phyloP scores from a whole-genome alignment of 2,797 vertebrate species.

The Hoplostethus mediterraneus region DNA sequence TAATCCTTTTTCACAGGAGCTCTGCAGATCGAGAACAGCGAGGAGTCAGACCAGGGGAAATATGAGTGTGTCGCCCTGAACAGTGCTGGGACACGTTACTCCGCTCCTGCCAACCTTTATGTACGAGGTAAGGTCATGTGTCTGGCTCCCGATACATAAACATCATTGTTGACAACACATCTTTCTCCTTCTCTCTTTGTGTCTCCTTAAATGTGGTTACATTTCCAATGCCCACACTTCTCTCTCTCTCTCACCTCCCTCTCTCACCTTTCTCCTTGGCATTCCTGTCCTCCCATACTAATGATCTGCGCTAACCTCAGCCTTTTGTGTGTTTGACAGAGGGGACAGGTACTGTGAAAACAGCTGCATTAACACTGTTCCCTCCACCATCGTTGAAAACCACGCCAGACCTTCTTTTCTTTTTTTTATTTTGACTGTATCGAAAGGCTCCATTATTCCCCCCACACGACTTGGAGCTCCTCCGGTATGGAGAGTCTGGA shows the following conservation, averaged over 20 bases:
- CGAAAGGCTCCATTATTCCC: constrained; percentile 73
- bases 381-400: constrained; percentile 59
- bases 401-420: constrained; percentile 45
- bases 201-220: not conserved
- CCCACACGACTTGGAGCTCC: constrained; percentile 49
- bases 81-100: constrained; percentile 86
- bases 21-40: constrained; percentile 87
- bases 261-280: constrained; percentile 35
- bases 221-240: constrained; percentile 28
- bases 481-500: constrained; percentile 52
- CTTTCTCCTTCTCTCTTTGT: not conserved
- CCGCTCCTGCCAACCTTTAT: constrained; percentile 86
- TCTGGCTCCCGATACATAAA: constrained; percentile 4
- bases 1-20: constrained; percentile 79
- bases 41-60: constrained; percentile 87
- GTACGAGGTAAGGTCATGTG: constrained; percentile 82
- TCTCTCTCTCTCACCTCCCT: constrained; percentile 18
- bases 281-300: constrained; percentile 43
- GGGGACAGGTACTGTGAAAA: constrained; percentile 77
- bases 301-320: constrained; percentile 66
- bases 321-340: constrained; percentile 61
- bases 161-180: not conserved
- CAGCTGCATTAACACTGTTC: constrained; percentile 74
- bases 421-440: constrained; percentile 70
- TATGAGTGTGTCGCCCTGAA: constrained; percentile 87